These are phyloP conservation scores for Dromius quadrimaculatus DNA, from an alignment of 2,888 invertebrate genomes.

Conservation along the genomic window DNA sequence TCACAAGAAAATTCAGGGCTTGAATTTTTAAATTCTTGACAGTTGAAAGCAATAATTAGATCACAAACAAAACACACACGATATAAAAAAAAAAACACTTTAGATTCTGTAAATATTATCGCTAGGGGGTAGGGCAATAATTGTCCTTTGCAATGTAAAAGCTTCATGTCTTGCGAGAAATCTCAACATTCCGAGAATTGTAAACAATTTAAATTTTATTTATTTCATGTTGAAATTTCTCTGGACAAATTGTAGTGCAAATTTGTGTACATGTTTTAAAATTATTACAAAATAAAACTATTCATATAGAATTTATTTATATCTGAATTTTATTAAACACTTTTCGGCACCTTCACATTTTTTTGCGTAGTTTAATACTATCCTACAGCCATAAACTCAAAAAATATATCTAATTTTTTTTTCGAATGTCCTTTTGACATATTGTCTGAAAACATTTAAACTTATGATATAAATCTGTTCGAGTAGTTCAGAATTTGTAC, in stretches of 20 bases:
- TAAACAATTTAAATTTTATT: slow-evolving; percentile 19
- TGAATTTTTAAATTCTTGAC: not conserved
- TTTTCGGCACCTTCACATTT: not conserved
- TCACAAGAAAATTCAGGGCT: slow-evolving; percentile 15
- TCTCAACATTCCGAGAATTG: slow-evolving; percentile 4
- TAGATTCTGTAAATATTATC: slow-evolving; percentile 39
- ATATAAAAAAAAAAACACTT: slow-evolving; percentile 42
- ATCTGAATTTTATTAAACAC: slow-evolving; percentile 7
- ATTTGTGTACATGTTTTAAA: slow-evolving; percentile 64
- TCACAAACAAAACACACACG: slow-evolving; percentile 36
- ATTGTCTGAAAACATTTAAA: no score
- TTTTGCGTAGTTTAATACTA: no score
- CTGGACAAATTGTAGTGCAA: slow-evolving; percentile 49
- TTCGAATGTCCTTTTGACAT: no score
- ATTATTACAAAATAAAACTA: slow-evolving; percentile 65
- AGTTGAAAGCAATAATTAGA: slow-evolving; percentile 42
- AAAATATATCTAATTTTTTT: no score
- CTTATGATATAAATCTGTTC: no score
- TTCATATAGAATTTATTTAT: slow-evolving; percentile 60
- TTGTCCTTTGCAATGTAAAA: slow-evolving; percentile 46
- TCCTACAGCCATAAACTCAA: no score
- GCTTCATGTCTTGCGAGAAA: slow-evolving; percentile 33
- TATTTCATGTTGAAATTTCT: slow-evolving; percentile 42
- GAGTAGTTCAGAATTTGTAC: no score
- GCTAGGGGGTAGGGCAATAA: slow-evolving; percentile 26